Base-by-base conservation (phyloP, 1,140 invertebrate species). In the Caerostris extrusa region DNA sequence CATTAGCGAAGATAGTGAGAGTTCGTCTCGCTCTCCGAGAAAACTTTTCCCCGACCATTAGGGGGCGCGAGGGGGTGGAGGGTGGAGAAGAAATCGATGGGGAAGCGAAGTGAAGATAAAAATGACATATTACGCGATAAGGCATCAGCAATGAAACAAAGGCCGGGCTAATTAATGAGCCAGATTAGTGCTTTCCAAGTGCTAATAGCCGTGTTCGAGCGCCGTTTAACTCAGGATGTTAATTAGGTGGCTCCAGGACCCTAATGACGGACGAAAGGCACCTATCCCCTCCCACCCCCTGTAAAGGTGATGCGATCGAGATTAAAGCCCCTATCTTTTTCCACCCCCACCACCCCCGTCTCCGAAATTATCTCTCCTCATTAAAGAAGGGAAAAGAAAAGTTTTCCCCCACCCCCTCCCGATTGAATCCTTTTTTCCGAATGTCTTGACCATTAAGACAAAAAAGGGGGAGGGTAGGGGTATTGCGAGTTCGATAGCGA, bases 91-190 rank as follows among this genome's bases (percentile, higher is more conserved):
- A 10, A 82, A 50, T 55, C 53, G 53, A 82, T 55, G 12, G 53
- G 50, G 87, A 64, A 55, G 34, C 60, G 93, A 58, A 55, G 56
- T 67, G 88, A 83, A 90, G 93, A 94, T 94, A 94, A 94, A 94
- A 94, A 94, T 94, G 93, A 94, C 93, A 94, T 94, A 94, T 94
- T 94, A 94, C 93, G 60, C 88, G 93, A 94, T 94, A 94, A 94
- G 93, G 93, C 87, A 94, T 94, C 93, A 86, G 93, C 93, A 83
- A 90, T 90, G 93, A 94, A 94, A 94, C 93, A 94, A 94, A 94
- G 58, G 71, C 19, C 10, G 56, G 86, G 71, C 93, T 90, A 94
- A 94, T 94, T 94, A 94, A 94, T 94, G 93, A 90, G 87, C 61
- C 69, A 94, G 93, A 94, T 94, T 94, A 94, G 93, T 94, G 93